A percentile compares a stretch with the other conserved stretches of the same genome.
phyloP scores from a whole-genome alignment of 2,888 invertebrate genomes.

The Masnerella sp. region DNA sequence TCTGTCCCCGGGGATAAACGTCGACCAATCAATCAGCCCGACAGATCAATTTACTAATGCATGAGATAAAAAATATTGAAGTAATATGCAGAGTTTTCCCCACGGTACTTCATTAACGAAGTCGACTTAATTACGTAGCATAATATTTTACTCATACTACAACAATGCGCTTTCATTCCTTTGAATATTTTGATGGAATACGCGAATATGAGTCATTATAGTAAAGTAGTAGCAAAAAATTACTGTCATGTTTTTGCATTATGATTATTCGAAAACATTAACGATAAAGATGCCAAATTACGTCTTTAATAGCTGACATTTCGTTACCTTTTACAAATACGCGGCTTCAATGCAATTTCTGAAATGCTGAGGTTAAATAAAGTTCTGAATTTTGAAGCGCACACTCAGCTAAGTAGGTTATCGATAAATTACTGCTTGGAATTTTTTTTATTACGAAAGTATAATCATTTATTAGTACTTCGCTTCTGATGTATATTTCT shows the following conservation, averaged over 20 bases:
- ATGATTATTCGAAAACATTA: conserved; percentile 1
- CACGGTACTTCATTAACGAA: conserved; percentile 57
- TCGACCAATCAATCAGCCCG: conserved; percentile 62
- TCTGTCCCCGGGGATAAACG: conserved; percentile 53
- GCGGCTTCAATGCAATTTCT: conserved; percentile 7
- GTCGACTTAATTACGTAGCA: conserved; percentile 57
- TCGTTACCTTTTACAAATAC: background rate
- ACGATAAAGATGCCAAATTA: conserved; percentile 24
- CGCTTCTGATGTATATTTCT: no score
- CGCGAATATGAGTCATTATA: conserved; percentile 16
- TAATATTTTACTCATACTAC: conserved; percentile 50
- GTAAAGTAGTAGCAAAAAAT: conserved; percentile 9
- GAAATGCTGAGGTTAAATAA: background rate
- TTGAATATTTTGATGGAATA: conserved; percentile 18
- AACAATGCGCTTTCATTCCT: conserved; percentile 16
- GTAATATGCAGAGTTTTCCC: conserved; percentile 49
- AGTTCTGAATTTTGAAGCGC: background rate
- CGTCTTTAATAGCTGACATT: conserved; percentile 13
- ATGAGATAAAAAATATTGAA: conserved; percentile 59
- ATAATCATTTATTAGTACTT: no score
- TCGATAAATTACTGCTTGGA: background rate
- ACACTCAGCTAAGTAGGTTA: conserved; percentile 4
- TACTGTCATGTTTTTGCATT: conserved; percentile 6
- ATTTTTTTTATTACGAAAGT: no score
- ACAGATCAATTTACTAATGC: conserved; percentile 65